These are phyloP conservation scores for Dendrocincla tyrannina DNA, from an alignment of 2,797 vertebrate genomes.

Conservation along the genomic window DNA sequence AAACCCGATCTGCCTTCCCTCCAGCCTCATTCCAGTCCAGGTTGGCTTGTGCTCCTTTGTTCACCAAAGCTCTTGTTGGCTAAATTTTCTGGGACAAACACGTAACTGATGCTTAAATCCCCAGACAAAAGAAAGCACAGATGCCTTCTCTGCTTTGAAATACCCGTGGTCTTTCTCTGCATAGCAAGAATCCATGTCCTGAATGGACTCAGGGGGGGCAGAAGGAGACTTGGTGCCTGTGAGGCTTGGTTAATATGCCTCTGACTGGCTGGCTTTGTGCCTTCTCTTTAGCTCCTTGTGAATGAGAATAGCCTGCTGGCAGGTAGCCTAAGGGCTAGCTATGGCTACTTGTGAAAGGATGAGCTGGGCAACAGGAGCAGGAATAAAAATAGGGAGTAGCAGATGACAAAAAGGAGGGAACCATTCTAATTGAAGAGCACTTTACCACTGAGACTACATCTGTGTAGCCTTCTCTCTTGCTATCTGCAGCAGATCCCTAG, in stretches of 20 bases:
- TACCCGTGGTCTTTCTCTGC: neutral
- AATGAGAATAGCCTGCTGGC: constrained; percentile 75
- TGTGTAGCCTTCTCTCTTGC: neutral
- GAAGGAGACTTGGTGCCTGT: neutral
- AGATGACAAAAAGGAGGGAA: constrained; percentile 10
- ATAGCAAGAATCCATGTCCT: constrained; percentile 11
- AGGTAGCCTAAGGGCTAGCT: constrained; percentile 72
- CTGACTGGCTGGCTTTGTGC: constrained; percentile 66
- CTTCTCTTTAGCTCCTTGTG: constrained; percentile 56
- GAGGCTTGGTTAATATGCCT: constrained; percentile 49
- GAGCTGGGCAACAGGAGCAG: constrained; percentile 50
- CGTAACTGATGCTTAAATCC: constrained; percentile 33
- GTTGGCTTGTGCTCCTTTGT: constrained; percentile 36
- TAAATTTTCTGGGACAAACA: constrained; percentile 27
- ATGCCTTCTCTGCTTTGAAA: constrained; percentile 56
- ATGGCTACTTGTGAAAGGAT: constrained; percentile 68
- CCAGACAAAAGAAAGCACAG: constrained; percentile 29
- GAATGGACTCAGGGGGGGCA: neutral
- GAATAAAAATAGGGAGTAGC: constrained; percentile 10
- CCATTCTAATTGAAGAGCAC: neutral
- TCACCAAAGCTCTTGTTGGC: constrained; percentile 45
- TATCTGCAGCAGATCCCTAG: neutral
- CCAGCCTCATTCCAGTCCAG: neutral
- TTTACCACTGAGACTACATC: constrained; percentile 12
- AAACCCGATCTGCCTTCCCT: neutral